Percentiles rank a stretch among this genome's conserved stretches.
Conservation (phyloP, 2,888 invertebrate genomes). For the Melipona beecheii region DNA sequence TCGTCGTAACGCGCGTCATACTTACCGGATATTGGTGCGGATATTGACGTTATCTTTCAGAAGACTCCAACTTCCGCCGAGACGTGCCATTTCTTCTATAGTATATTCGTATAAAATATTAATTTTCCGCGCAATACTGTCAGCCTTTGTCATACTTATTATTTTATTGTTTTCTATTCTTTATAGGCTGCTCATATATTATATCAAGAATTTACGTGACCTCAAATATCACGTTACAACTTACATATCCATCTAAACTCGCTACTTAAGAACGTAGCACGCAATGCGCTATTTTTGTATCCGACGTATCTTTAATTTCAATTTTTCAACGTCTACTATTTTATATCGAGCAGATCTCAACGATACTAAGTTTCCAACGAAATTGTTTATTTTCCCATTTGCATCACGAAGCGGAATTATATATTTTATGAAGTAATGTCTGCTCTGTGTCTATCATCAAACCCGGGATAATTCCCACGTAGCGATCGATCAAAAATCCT, state of each 20-base stretch:
- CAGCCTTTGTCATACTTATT: neutral
- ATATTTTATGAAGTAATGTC: no score
- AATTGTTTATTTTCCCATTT: no score
- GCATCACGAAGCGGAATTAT: no score
- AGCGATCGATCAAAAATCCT: no score
- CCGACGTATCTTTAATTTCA: neutral
- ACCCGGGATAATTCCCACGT: no score
- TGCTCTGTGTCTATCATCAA: no score
- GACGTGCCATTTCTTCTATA: constrained; percentile 92
- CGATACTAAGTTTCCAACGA: neutral
- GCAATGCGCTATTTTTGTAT: neutral
- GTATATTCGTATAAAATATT: constrained; percentile 41
- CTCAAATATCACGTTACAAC: neutral
- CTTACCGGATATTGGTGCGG: constrained; percentile 77
- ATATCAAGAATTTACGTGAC: neutral
- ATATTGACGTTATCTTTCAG: constrained; percentile 82
- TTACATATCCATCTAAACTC: neutral
- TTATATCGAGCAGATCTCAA: neutral
- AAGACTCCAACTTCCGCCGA: constrained; percentile 91
- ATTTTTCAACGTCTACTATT: neutral
- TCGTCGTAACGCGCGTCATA: neutral
- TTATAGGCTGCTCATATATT: neutral
- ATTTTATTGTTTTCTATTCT: neutral
- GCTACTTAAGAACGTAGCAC: neutral
- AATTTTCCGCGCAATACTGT: constrained; percentile 13